phyloP scores from a whole-genome alignment of 2,888 invertebrate genomes.

The Pachliopta kotzebuea region DNA sequence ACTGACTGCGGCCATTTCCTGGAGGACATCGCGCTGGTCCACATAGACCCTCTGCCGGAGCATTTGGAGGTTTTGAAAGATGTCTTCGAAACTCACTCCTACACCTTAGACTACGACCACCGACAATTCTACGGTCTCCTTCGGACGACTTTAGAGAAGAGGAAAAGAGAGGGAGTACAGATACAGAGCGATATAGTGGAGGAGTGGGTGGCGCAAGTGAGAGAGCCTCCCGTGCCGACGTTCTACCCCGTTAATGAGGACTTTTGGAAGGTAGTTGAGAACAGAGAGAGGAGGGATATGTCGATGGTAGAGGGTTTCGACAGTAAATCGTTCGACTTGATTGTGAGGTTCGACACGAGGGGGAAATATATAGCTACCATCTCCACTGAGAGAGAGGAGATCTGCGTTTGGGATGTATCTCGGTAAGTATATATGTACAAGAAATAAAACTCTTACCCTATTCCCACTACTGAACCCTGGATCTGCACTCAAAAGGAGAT shows the following conservation, averaged over 20 bases:
- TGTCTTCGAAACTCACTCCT: conserved; percentile 85
- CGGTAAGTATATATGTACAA: conserved; percentile 47
- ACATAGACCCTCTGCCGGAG: conserved; percentile 69
- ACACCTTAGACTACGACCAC: conserved; percentile 89
- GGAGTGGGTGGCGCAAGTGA: conserved; percentile 68
- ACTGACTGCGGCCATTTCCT: conserved; percentile 88
- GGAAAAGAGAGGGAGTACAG: conserved; percentile 55
- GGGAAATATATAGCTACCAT: conserved; percentile 88
- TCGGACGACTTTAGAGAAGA: conserved; percentile 60
- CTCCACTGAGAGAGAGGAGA: conserved; percentile 86
- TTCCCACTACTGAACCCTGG: no score
- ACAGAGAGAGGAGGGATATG: conserved; percentile 54
- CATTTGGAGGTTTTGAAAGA: conserved; percentile 82
- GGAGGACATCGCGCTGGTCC: conserved; percentile 85
- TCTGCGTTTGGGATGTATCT: conserved; percentile 89
- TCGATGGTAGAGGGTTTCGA: conserved; percentile 65
- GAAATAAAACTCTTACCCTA: no score
- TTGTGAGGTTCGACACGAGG: conserved; percentile 82
- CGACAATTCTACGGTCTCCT: conserved; percentile 89
- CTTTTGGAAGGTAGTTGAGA: conserved; percentile 59
- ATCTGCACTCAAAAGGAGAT: no score
- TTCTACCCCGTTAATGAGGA: conserved; percentile 79
- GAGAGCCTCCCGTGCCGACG: conserved; percentile 81
- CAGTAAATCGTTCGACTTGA: conserved; percentile 79
- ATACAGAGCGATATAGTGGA: conserved; percentile 61